These are phyloP conservation scores for Drosophila longiperda DNA, from an alignment of 2,888 invertebrate species.

Conservation along the genomic window DNA sequence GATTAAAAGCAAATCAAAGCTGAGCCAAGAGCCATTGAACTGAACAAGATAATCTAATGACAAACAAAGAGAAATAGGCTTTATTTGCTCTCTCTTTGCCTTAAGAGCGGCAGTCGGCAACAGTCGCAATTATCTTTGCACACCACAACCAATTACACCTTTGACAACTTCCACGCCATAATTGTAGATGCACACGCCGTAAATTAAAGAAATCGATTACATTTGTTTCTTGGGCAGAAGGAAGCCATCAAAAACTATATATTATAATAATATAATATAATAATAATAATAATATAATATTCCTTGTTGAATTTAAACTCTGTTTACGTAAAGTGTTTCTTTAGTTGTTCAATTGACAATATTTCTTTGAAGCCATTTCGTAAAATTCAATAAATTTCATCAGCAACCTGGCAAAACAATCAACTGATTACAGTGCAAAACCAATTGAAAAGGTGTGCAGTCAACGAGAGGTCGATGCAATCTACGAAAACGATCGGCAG, in stretches of 20 bases:
- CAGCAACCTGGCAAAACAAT: conserved; percentile 16
- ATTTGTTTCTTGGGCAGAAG: too few relatives aligned
- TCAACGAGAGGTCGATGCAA: too few relatives aligned
- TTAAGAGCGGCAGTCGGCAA: conserved; percentile 18
- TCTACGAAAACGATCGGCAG: background rate
- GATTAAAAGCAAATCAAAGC: conserved; percentile 1
- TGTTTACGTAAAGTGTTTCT: background rate
- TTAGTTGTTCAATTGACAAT: background rate
- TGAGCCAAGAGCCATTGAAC: conserved; percentile 62
- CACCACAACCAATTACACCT: conserved; percentile 6
- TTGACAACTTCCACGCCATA: background rate
- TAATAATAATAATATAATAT: too few relatives aligned
- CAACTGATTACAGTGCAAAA: conserved; percentile 23
- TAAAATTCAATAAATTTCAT: background rate
- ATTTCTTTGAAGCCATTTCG: background rate
- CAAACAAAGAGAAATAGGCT: conserved; percentile 27
- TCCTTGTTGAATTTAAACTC: background rate
- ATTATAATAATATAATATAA: too few relatives aligned
- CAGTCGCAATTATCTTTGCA: conserved; percentile 14
- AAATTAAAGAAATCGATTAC: too few relatives aligned
- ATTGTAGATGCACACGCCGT: background rate
- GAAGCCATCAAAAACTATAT: background rate
- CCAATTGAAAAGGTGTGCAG: too few relatives aligned
- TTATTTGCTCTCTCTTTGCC: background rate
- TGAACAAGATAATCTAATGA: conserved; percentile 46